Evolutionary conservation across 1,140 invertebrate genomes (phyloP).

Genomic region (Lordiphosa collinella): DNA sequence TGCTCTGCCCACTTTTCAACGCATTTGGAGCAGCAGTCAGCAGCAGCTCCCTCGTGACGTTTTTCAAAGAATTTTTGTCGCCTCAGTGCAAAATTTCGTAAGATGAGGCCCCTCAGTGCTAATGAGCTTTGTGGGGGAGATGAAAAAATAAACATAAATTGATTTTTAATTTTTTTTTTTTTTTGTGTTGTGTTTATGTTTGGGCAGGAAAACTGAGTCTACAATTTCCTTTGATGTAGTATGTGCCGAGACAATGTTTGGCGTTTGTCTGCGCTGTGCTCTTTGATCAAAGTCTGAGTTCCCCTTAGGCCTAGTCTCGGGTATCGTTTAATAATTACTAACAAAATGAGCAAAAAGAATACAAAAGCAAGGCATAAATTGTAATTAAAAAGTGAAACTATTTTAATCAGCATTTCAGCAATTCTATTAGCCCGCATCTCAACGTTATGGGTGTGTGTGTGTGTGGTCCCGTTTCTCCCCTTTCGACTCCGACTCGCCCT

Average conservation of each 20-base stretch:
- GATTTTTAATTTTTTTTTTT: slow-evolving; percentile 14
- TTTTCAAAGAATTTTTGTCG: slow-evolving; percentile 16
- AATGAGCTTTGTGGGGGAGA: slow-evolving; percentile 5
- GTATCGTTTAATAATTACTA: slow-evolving; percentile 62
- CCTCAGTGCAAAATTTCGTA: slow-evolving; percentile 14
- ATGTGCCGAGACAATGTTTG: slow-evolving; percentile 60
- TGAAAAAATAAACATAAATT: slow-evolving; percentile 2
- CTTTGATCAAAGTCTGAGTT: slow-evolving; percentile 45
- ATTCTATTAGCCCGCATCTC: slow-evolving; percentile 71
- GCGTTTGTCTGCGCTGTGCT: slow-evolving; percentile 41
- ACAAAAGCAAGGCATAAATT: slow-evolving; percentile 52
- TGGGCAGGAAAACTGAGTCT: slow-evolving; percentile 60
- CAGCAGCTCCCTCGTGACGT: not conserved
- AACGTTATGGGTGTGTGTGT: slow-evolving; percentile 3
- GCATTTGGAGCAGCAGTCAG: not conserved
- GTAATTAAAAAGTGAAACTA: slow-evolving; percentile 77
- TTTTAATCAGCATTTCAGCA: slow-evolving; percentile 75
- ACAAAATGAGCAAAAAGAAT: slow-evolving; percentile 29
- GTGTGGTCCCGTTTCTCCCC: slow-evolving; percentile 48
- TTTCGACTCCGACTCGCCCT: slow-evolving; percentile 36
- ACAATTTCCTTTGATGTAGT: slow-evolving; percentile 67
- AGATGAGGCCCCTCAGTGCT: slow-evolving; percentile 3
- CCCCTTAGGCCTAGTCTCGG: slow-evolving; percentile 1
- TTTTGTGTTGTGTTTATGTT: slow-evolving; percentile 72
- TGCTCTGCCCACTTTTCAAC: not conserved